Conservation (phyloP, 1,140 invertebrate species). For the Pachyrhynchus sulphureomaculatus region DNA sequence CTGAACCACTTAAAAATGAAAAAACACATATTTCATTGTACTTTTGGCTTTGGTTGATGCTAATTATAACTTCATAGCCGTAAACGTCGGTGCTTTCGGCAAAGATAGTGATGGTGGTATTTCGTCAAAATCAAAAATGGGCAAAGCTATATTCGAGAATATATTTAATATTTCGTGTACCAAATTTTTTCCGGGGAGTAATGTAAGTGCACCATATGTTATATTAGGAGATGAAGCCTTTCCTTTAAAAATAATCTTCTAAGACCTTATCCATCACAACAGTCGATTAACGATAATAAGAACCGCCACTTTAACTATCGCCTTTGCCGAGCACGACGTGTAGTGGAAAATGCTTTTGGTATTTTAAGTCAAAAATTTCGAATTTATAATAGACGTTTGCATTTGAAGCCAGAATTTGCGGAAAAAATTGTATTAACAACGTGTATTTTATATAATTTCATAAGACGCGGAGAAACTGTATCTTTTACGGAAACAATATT, state of each 20-base stretch:
- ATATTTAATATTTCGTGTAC: background rate
- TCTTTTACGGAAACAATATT: too few relatives aligned
- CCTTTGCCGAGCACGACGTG: conserved; percentile 19
- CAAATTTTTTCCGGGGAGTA: conserved; percentile 12
- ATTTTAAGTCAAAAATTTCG: conserved; percentile 21
- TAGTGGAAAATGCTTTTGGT: conserved; percentile 31
- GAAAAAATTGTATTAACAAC: conserved; percentile 19
- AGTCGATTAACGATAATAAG: too few relatives aligned
- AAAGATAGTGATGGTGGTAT: conserved; percentile 48
- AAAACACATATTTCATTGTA: conserved; percentile 51
- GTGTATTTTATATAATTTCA: conserved; percentile 19
- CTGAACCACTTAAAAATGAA: too few relatives aligned
- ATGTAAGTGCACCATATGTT: conserved; percentile 14
- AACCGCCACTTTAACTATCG: too few relatives aligned
- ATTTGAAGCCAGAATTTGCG: conserved; percentile 17
- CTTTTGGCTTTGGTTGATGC: conserved; percentile 53
- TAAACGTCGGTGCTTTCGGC: conserved; percentile 53
- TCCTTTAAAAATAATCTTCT: conserved; percentile 16
- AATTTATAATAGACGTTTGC: conserved; percentile 8
- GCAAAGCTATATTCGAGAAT: conserved; percentile 12
- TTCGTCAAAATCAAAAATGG: conserved; percentile 27
- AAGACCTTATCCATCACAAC: conserved; percentile 9
- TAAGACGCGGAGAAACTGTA: conserved; percentile 15
- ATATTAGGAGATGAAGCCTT: conserved; percentile 20
- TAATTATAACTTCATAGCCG: conserved; percentile 51